phyloP scores from a whole-genome alignment of 2,797 vertebrate species.

The Macropus fuliginosus region DNA sequence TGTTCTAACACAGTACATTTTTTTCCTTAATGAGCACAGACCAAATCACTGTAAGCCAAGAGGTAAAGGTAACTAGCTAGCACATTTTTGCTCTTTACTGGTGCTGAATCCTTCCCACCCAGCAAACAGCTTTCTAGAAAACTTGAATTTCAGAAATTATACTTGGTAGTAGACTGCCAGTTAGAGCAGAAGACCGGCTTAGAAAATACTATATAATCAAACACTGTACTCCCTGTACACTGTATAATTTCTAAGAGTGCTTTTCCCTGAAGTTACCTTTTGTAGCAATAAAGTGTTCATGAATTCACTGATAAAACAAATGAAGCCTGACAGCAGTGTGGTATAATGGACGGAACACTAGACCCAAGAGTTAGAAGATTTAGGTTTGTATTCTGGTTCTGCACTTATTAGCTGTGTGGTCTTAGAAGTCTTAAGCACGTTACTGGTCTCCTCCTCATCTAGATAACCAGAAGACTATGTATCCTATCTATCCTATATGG shows the following conservation, averaged over 20 bases:
- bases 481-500: neutral
- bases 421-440: neutral
- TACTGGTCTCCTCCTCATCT: neutral
- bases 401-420: neutral
- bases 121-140: slow-evolving; percentile 15
- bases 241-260: neutral
- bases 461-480: neutral
- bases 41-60: slow-evolving; percentile 50
- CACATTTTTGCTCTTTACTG: slow-evolving; percentile 66
- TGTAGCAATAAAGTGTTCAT: slow-evolving; percentile 45
- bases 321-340: slow-evolving; percentile 27
- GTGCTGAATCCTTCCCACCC: slow-evolving; percentile 68
- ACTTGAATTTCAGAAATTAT: slow-evolving; percentile 54
- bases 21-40: neutral
- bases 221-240: neutral
- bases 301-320: slow-evolving; percentile 37
- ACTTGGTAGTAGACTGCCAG: neutral
- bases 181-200: neutral
- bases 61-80: slow-evolving; percentile 51
- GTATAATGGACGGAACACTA: neutral
- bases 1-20: slow-evolving; percentile 54
- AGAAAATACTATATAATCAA: neutral
- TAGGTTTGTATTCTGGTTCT: neutral
- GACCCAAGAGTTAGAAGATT: neutral
- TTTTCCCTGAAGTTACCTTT: neutral